Percentiles rank a stretch among this genome's conserved stretches.
Conservation (phyloP, 2,113 vertebrate genomes). For the Phyllostomus hastatus region DNA sequence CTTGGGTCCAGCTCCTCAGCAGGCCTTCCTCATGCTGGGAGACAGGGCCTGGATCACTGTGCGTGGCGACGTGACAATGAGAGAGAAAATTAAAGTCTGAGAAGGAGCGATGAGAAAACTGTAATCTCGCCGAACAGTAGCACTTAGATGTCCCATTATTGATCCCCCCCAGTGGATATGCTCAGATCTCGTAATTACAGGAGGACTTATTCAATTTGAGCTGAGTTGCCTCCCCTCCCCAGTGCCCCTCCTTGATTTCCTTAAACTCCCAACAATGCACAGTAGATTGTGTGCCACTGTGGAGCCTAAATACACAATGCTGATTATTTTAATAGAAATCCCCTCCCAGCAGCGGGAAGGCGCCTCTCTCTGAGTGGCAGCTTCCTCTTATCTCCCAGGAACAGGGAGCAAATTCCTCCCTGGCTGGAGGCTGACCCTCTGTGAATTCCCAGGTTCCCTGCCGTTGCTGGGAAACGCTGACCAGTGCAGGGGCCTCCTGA, state of each 20-base stretch:
- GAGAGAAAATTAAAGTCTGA: conserved; percentile 70
- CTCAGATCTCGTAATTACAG: conserved; percentile 65
- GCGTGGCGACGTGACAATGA: background rate
- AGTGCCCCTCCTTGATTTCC: background rate
- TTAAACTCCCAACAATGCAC: background rate
- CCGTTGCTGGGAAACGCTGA: background rate
- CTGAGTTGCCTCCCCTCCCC: conserved; percentile 11
- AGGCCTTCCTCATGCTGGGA: background rate
- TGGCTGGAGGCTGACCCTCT: background rate
- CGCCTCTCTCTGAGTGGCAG: fast-evolving
- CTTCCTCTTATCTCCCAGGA: background rate
- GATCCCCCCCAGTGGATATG: conserved; percentile 33
- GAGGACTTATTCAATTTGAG: conserved; percentile 59
- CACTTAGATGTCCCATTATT: conserved; percentile 60
- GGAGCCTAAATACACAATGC: conserved; percentile 50
- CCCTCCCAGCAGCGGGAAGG: background rate
- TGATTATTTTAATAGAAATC: conserved; percentile 72
- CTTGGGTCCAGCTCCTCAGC: background rate
- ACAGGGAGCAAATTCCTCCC: background rate
- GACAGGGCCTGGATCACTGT: background rate
- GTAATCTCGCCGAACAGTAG: conserved; percentile 62
- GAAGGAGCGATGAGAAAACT: conserved; percentile 43
- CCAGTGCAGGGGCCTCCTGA: background rate
- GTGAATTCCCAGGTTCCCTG: background rate
- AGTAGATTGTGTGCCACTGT: background rate